Evolutionary conservation across 2,888 invertebrate species (phyloP).

Genomic region (Ochlodes sylvanus): DNA sequence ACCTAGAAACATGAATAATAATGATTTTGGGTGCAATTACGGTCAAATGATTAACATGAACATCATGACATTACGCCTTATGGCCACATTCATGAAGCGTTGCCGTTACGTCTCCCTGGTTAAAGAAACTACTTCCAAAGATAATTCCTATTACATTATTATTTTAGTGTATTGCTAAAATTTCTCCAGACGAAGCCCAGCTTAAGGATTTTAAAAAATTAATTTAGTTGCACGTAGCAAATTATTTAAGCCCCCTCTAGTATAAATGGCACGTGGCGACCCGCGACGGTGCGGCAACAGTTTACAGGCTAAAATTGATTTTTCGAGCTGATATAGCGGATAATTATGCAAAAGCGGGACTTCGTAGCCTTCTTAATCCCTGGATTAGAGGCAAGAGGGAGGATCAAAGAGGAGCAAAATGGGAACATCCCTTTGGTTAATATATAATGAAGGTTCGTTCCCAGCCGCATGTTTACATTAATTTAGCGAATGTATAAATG

Average conservation of each 20-base stretch:
- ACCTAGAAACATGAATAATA: too few relatives aligned
- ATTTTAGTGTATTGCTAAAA: too few relatives aligned
- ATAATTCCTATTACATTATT: too few relatives aligned
- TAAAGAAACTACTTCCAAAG: too few relatives aligned
- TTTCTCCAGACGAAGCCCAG: not conserved
- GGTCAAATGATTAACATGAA: too few relatives aligned
- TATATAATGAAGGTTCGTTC: slow-evolving; percentile 76
- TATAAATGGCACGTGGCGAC: slow-evolving; percentile 29
- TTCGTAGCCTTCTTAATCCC: slow-evolving; percentile 68
- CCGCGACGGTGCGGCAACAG: slow-evolving; percentile 21
- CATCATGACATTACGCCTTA: too few relatives aligned
- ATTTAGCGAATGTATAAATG: slow-evolving; percentile 62
- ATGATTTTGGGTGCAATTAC: too few relatives aligned
- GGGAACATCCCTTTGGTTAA: slow-evolving; percentile 74
- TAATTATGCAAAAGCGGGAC: slow-evolving; percentile 78
- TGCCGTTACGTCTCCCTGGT: too few relatives aligned
- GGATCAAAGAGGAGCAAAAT: slow-evolving; percentile 70
- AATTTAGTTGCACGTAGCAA: slow-evolving; percentile 11
- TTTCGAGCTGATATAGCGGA: slow-evolving; percentile 70
- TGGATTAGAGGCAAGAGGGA: slow-evolving; percentile 68
- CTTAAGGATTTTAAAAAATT: not conserved
- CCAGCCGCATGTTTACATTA: slow-evolving; percentile 76
- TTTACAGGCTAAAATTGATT: slow-evolving; percentile 62
- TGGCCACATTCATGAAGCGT: too few relatives aligned
- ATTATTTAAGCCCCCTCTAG: slow-evolving; percentile 9